phyloP scores from a whole-genome alignment of 2,888 invertebrate genomes.

The Xestia ashworthii region DNA sequence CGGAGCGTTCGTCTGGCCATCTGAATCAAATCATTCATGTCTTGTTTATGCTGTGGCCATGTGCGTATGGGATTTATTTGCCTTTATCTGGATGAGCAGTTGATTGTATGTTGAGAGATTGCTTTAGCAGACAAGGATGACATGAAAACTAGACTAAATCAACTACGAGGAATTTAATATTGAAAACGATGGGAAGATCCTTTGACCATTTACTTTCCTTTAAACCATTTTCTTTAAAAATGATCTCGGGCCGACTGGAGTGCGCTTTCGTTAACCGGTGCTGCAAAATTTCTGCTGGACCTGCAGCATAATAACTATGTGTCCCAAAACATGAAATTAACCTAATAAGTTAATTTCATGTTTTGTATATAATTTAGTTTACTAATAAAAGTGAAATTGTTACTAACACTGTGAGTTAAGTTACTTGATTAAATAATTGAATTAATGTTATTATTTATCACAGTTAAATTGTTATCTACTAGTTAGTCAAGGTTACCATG shows the following conservation, averaged over 20 bases:
- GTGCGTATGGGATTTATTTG: conserved; percentile 19
- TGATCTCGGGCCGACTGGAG: no score
- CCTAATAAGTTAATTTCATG: no score
- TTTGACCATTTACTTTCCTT: not conserved
- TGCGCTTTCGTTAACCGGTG: no score
- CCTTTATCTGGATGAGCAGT: conserved; percentile 5
- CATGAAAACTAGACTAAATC: not conserved
- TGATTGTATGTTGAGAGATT: not conserved
- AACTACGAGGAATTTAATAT: no score
- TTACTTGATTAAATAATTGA: no score
- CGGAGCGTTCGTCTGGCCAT: conserved; percentile 43
- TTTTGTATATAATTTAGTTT: no score
- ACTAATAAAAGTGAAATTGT: no score
- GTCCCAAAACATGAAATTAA: no score
- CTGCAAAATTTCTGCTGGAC: no score
- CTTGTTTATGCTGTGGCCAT: conserved; percentile 44
- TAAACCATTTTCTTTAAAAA: no score
- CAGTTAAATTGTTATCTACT: not conserved
- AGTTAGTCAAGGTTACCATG: not conserved
- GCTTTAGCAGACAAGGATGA: not conserved
- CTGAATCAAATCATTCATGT: conserved; percentile 61
- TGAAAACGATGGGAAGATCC: not conserved
- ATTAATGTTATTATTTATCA: not conserved
- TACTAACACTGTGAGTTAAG: no score
- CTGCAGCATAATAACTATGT: no score